phyloP scores from a whole-genome alignment of 1,140 invertebrate species.

The Pseudachorutes palmiensis region DNA sequence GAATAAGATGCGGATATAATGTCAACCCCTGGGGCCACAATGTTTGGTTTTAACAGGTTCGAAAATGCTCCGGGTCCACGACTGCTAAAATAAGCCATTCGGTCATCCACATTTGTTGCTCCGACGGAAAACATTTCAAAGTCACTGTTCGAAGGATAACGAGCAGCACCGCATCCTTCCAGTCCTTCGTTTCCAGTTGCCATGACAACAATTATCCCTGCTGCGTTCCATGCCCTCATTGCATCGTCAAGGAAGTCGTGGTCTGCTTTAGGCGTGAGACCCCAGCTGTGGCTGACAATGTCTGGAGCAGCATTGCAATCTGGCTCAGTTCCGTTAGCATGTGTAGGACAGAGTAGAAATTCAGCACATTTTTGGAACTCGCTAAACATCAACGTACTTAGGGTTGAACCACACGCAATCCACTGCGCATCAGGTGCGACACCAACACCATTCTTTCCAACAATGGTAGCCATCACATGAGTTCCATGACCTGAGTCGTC shows the following conservation, averaged over 20 bases:
- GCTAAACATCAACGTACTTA: too few species aligned
- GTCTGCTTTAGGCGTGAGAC: background rate
- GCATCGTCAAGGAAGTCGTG: background rate
- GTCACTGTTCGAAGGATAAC: background rate
- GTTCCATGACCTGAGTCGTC: too few species aligned
- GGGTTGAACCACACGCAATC: constrained; percentile 1
- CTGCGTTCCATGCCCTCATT: background rate
- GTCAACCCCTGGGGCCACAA: constrained; percentile 16
- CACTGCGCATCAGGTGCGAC: constrained; percentile 5
- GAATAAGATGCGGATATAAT: constrained; percentile 5
- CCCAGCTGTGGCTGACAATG: constrained; percentile 17
- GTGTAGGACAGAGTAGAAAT: constrained; percentile 16
- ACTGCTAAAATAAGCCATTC: background rate
- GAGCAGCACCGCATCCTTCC: background rate
- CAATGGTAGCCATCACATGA: too few species aligned
- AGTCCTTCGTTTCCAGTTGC: constrained; percentile 13
- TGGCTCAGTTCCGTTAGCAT: background rate
- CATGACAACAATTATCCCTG: constrained; percentile 13
- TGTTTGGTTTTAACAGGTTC: constrained; percentile 9
- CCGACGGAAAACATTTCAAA: constrained; percentile 11
- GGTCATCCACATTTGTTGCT: background rate
- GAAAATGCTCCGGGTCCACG: background rate
- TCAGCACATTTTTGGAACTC: constrained; percentile 15
- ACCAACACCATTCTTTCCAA: background rate
- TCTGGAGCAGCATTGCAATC: constrained; percentile 14